Base-by-base conservation (phyloP, 2,113 vertebrate genomes). In the Hippocampus abdominalis region DNA sequence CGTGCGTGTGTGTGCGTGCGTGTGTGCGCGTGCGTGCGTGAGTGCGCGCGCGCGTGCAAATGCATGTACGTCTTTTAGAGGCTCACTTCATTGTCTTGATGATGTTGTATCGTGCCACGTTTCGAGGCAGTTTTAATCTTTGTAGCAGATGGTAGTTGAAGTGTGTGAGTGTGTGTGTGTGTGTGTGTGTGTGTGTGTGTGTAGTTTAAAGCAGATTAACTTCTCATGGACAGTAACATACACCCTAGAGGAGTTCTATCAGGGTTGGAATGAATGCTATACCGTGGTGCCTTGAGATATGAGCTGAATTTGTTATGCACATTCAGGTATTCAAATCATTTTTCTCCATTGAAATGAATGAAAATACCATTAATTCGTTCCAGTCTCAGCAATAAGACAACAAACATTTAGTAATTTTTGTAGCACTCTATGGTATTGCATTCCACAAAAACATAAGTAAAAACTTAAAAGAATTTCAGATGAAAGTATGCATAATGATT, bases 131-230 rank as follows among this genome's bases (percentile, higher is more conserved):
- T 74, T 29, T 9, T n/a, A 65, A 71, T 49, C 46, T 23, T 60
- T 74, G 79, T 65, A 75, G 73, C 85, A 88, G 79, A 85, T 76
- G 82, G 82, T 9, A 78, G 18, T 69, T 64, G 64, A 74, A 83
- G 60, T 69, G n/a, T 12, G 10, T 44, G 61, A 16, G 56, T 57
- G 23, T 27, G 53, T 23, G 21, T 54, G 51, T 23, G 51, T 12
- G 7, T 11, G 54, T 57, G 54, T 57, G 23, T 67, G 21, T n/a
- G 54, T 15, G 25, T 27, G 23, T 64, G 42, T 13, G 42, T 44
- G 23, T 69, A 67, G 54, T 51, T 74, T 59, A 82, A 84, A 66
- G 21, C 83, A 79, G 79, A 84, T 85, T 87, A 86, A 81, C 42
- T 85, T 69, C 54, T 83, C 70, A 39, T 23, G 68, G 69, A 11